phyloP scores from a whole-genome alignment of 2,797 vertebrate species.

The Anguilla marmorata region DNA sequence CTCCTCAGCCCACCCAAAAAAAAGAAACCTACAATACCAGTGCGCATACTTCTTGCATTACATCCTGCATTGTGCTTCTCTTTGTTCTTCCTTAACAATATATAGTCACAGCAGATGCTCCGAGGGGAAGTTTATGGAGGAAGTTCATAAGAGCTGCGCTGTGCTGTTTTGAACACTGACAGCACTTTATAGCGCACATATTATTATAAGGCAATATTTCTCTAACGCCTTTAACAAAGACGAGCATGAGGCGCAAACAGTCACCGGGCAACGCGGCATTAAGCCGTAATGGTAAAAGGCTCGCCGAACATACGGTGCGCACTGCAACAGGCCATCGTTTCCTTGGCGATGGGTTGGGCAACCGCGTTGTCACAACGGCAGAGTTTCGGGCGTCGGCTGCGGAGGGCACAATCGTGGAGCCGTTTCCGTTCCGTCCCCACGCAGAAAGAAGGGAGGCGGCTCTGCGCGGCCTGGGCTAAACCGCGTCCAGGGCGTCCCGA shows the following conservation, averaged over 20 bases:
- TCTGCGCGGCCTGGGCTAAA: background rate
- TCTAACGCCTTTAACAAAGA: background rate
- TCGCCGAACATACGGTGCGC: background rate
- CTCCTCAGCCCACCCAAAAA: too few species aligned
- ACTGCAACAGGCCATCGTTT: background rate
- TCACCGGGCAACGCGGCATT: background rate
- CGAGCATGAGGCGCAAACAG: background rate
- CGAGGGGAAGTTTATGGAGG: conserved; percentile 8
- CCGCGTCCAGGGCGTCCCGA: background rate
- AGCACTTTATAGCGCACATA: background rate
- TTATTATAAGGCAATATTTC: background rate
- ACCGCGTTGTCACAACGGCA: background rate
- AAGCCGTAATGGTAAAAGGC: background rate
- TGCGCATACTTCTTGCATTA: background rate
- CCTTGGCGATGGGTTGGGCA: background rate
- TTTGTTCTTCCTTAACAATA: background rate
- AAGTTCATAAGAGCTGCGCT: background rate
- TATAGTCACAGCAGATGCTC: background rate
- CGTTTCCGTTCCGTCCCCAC: background rate
- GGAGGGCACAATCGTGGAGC: background rate
- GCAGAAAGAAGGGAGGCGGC: background rate
- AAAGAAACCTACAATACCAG: background rate
- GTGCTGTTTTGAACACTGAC: background rate
- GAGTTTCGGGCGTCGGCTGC: background rate
- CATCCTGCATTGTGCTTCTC: background rate